Percentiles rank a stretch among this genome's conserved stretches.
phyloP scores from a whole-genome alignment of 2,113 vertebrate genomes.

The Phrynosoma blainvillii region DNA sequence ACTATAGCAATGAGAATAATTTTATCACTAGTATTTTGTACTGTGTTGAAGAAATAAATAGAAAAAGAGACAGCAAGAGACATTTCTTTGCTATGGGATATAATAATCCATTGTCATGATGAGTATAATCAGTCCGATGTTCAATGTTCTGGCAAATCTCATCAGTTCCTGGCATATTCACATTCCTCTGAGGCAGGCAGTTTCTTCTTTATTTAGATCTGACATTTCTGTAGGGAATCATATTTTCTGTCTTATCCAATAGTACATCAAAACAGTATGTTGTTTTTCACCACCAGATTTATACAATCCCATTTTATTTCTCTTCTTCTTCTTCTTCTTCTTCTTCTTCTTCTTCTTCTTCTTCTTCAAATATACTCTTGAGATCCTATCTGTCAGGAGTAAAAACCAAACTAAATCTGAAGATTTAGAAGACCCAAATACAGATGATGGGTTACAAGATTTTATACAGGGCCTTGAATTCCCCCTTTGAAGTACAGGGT shows the following conservation, averaged over 20 bases:
- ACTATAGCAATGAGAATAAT: slow-evolving; percentile 41
- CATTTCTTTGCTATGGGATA: slow-evolving; percentile 45
- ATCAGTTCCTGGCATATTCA: slow-evolving; percentile 40
- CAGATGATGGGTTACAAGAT: neutral
- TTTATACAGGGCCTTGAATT: neutral
- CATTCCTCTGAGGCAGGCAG: slow-evolving; percentile 43
- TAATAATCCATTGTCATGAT: slow-evolving; percentile 53
- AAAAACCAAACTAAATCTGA: neutral
- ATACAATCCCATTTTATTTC: neutral
- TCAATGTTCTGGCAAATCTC: slow-evolving; percentile 60
- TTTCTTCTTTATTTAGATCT: slow-evolving; percentile 57
- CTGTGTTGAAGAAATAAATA: slow-evolving; percentile 38
- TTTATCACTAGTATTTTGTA: slow-evolving; percentile 28
- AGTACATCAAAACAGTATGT: slow-evolving; percentile 4
- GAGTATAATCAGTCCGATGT: slow-evolving; percentile 60
- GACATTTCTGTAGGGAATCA: slow-evolving; percentile 46
- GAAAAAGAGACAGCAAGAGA: slow-evolving; percentile 35
- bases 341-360: neutral
- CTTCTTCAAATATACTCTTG: too few relatives aligned
- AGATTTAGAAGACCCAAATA: neutral
- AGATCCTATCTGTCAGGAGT: neutral
- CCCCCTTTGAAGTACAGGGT: neutral
- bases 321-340: neutral
- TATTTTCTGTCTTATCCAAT: slow-evolving; percentile 7
- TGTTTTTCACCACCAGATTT: neutral